Evolutionary conservation across 2,888 invertebrate genomes (phyloP).

Genomic region (Clepsis dumicolana): DNA sequence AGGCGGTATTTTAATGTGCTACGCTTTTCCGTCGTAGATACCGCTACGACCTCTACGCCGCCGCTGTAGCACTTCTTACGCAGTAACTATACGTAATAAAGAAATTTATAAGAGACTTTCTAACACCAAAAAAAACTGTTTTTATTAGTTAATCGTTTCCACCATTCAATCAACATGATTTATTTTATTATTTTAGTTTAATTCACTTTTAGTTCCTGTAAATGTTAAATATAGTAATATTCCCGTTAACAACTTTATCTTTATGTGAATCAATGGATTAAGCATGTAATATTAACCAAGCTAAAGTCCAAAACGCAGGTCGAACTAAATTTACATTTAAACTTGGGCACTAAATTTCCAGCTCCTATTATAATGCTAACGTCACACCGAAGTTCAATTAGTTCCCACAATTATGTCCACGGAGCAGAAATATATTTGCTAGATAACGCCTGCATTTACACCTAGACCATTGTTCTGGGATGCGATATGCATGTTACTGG

Average conservation of each 20-base stretch:
- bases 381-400: slow-evolving; percentile 41
- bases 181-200: too few species aligned
- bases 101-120: too few species aligned
- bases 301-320: slow-evolving; percentile 5
- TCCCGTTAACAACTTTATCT: too few species aligned
- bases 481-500: slow-evolving; percentile 31
- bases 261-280: background rate
- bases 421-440: slow-evolving; percentile 30
- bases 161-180: too few species aligned
- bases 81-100: slow-evolving; percentile 43
- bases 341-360: slow-evolving; percentile 9
- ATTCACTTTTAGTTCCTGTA: too few species aligned
- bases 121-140: background rate
- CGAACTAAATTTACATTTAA: slow-evolving; percentile 17
- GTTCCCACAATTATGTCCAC: slow-evolving; percentile 41
- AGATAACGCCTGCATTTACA: slow-evolving; percentile 41
- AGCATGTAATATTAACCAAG: background rate
- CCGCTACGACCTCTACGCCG: slow-evolving; percentile 4
- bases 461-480: slow-evolving; percentile 36
- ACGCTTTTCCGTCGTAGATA: background rate
- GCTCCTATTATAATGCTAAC: slow-evolving; percentile 35
- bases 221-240: too few species aligned
- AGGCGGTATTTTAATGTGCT: background rate
- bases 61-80: slow-evolving; percentile 45
- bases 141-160: too few species aligned